phyloP scores from a whole-genome alignment of 1,140 invertebrate genomes.

The Habropoda laboriosa region DNA sequence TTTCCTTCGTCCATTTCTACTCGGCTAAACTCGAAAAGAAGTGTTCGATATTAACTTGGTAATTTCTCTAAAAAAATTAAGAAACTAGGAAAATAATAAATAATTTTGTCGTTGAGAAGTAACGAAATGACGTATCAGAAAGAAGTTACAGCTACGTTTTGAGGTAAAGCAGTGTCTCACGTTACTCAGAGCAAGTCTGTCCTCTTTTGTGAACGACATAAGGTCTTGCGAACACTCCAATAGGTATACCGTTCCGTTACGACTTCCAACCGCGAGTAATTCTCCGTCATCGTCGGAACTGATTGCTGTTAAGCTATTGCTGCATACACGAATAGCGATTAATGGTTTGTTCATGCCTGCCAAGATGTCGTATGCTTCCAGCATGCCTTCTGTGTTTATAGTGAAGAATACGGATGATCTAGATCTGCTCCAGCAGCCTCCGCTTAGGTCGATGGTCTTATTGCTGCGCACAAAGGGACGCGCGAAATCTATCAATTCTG shows the following conservation, averaged over 20 bases:
- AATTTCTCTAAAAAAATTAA: too few species aligned
- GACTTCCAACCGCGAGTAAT: constrained; percentile 91
- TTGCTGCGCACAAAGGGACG: neutral
- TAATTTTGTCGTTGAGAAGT: too few species aligned
- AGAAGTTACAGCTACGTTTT: too few species aligned
- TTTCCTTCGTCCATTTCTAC: too few species aligned
- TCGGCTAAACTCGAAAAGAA: neutral
- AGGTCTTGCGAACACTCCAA: constrained; percentile 92
- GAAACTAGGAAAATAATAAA: too few species aligned
- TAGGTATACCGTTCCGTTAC: constrained; percentile 90
- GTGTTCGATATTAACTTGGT: too few species aligned
- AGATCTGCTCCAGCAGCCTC: constrained; percentile 95
- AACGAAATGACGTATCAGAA: too few species aligned
- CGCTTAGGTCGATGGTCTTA: constrained; percentile 83
- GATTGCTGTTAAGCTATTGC: constrained; percentile 84
- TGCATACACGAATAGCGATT: constrained; percentile 88
- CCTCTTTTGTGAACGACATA: constrained; percentile 89
- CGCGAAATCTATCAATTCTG: neutral
- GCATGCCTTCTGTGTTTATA: constrained; percentile 85
- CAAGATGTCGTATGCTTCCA: constrained; percentile 94
- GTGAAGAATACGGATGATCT: constrained; percentile 74
- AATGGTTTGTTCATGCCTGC: constrained; percentile 90
- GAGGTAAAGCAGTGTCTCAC: too few species aligned
- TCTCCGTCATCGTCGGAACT: constrained; percentile 82
- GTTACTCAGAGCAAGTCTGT: constrained; percentile 89